These are phyloP conservation scores for Machimus atricapillus DNA, from an alignment of 2,888 invertebrate genomes.

Conservation along the genomic window DNA sequence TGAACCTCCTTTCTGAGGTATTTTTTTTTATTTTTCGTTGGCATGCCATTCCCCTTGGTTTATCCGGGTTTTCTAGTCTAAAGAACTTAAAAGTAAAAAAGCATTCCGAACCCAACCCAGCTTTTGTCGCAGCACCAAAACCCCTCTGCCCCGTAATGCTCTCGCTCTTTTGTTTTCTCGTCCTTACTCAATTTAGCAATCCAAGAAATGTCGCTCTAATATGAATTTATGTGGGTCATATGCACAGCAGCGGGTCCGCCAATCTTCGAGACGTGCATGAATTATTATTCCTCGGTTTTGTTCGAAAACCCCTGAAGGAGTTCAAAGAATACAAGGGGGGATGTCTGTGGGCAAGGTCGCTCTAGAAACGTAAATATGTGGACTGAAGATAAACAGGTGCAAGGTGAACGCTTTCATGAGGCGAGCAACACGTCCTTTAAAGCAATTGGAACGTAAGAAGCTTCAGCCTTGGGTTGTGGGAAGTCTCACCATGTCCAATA, in stretches of 20 bases:
- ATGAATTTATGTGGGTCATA: slow-evolving; percentile 25
- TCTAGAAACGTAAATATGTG: not conserved
- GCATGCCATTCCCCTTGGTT: not conserved
- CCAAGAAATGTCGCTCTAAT: slow-evolving; percentile 10
- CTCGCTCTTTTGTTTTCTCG: not conserved
- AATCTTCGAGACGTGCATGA: slow-evolving; percentile 14
- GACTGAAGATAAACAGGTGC: not conserved
- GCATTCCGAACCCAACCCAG: not conserved
- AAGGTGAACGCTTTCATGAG: not conserved
- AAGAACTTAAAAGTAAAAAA: slow-evolving; percentile 24
- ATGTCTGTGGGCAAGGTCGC: not conserved
- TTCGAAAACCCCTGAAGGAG: not conserved
- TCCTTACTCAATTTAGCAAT: not conserved
- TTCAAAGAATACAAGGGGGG: not conserved
- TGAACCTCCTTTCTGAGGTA: not conserved
- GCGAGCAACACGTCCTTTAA: not conserved
- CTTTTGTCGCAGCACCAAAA: not conserved
- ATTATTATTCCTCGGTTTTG: not conserved
- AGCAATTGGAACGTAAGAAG: not conserved
- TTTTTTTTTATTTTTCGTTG: not conserved
- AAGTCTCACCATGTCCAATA: not conserved
- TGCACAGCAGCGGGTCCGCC: not conserved
- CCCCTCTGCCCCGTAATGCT: not conserved
- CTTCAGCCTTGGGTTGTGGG: not conserved
- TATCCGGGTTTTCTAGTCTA: not conserved